Evolutionary conservation across 2,888 invertebrate genomes (phyloP), one percentile per base, ranked within the genome.

Genomic region (Leptopterna dolabrata): DNA sequence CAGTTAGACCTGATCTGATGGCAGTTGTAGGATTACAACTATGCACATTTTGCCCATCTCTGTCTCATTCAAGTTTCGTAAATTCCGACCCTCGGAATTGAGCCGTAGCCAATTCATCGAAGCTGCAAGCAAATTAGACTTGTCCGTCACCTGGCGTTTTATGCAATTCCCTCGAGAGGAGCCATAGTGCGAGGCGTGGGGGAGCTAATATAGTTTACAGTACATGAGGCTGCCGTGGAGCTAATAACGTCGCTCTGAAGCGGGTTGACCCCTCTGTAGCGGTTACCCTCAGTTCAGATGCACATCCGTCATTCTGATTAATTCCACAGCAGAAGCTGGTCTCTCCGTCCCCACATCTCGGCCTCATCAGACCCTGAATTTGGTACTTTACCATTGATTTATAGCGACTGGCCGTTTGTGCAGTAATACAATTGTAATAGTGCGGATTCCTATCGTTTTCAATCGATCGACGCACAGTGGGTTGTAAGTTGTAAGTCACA

Each of bases 251-350:
- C 16, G 41, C 78, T 78, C 24, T 9, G 63, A 1, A 24, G 63
- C 9, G 63, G 63, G 63, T 24, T 63, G 63, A 63, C 63, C 63
- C 19, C 63, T 24, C 51, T 6, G 43, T 13, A 24, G 78, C 24
- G 78, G 78, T 36, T 78, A 78, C 27, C 78, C 78, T 41, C 78
- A 78, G 78, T 43, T 78, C 78, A 78, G 45, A 78, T 41, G 78
- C 78, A 78, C 78, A 78, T 78, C 78, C 78, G 78, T 78, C 78
- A 78, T 78, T 78, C 78, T 78, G 78, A 78, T 78, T 78, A 78
- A 78, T 78, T 78, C 78, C 19, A 27, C 24, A 6, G 24, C 24
- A 27, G 19, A 63, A 9, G 63, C 4, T 63, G 24, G 63, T 24
- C 63, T 63, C 63, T 27, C 63, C 2, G 36, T 27, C 63, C 24